phyloP scores from a whole-genome alignment of 2,888 invertebrate species.

The Drosophila kambysellisi region DNA sequence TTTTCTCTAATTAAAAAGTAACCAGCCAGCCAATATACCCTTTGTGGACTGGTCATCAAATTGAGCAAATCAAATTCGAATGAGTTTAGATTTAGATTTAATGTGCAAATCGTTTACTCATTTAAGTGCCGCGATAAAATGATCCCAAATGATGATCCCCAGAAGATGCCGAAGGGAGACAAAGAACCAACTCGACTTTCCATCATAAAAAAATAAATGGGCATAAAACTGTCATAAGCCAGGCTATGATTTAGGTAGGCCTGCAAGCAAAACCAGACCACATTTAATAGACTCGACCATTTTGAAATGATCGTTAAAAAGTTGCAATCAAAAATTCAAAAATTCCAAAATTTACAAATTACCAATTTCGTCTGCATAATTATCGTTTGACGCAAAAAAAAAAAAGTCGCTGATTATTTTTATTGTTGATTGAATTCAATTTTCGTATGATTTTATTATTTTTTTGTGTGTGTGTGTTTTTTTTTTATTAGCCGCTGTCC shows the following conservation, averaged over 20 bases:
- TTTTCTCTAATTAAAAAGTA: background rate
- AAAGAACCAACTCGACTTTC: conserved; percentile 8
- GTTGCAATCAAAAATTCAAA: conserved; percentile 36
- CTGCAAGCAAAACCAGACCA: conserved; percentile 37
- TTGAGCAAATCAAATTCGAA: conserved; percentile 34
- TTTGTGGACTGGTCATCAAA: background rate
- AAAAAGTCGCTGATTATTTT: conserved; percentile 17
- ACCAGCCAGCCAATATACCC: background rate
- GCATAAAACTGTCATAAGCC: conserved; percentile 41
- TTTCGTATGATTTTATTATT: conserved; percentile 8
- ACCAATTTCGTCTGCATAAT: conserved; percentile 21
- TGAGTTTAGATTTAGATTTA: conserved; percentile 10
- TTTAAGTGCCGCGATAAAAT: conserved; percentile 44
- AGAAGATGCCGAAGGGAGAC: conserved; percentile 1
- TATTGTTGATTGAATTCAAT: conserved; percentile 36
- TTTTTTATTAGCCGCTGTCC: conserved; percentile 8
- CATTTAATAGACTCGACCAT: conserved; percentile 18
- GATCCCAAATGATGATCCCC: conserved; percentile 41
- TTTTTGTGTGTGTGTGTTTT: conserved; percentile 22
- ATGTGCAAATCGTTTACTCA: conserved; percentile 38
- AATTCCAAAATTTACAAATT: background rate
- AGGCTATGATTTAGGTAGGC: conserved; percentile 26
- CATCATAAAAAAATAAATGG: conserved; percentile 18
- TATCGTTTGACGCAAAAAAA: conserved; percentile 5
- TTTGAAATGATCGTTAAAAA: conserved; percentile 7